Evolutionary conservation across 2,113 vertebrate genomes (phyloP), one percentile per base, ranked within the genome.

Genomic region (Gopherus flavomarginatus): DNA sequence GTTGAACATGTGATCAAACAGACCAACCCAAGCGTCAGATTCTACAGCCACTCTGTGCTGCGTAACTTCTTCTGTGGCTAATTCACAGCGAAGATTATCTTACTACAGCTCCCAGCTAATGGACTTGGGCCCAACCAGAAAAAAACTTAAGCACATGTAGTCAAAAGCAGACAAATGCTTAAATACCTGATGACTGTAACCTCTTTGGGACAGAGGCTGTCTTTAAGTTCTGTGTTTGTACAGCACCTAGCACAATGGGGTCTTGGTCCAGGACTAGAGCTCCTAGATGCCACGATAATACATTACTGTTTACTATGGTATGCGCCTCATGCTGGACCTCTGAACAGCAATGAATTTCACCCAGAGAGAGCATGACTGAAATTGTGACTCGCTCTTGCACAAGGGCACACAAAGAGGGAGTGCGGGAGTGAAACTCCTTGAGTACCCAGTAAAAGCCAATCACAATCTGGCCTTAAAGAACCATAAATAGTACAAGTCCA

Each of bases 401-500:
- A 59, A 12, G 26, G 57, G 27, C 29, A 62, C 59, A 62, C 29
- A 62, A 62, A 62, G 35, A 69, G 65, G 17, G 65, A 3, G 17
- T 11, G n/a, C 11, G 11, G 65, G 22, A n/a, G 52, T 42, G 86
- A 57, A 17, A 57, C 65, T 53, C 42, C 53, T 17, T 29, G 16
- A 81, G 69, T 69, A 16, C 27, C 4, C 1, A 38, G n/a, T 11
- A 72, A 72, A 72, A 38, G n/a, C 65, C 35, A 38, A n/a, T 22
- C 65, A 38, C 65, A 72, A 38, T 62, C 0, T 0, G 85, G 29
- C 17, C 50, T 11, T n/a, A 35, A 42, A 52, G 0, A 0, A 69
- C 6, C 0, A 0, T 49, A 26, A 0, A 22, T 10, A 9, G 16
- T 49, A 24, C 5, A 53, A 17, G 4, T 6, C 47, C n/a, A 0